A percentile compares a stretch with the other conserved stretches of the same genome.
Evolutionary conservation across 2,797 vertebrate species (phyloP).

Genomic region (Carduelis carduelis): DNA sequence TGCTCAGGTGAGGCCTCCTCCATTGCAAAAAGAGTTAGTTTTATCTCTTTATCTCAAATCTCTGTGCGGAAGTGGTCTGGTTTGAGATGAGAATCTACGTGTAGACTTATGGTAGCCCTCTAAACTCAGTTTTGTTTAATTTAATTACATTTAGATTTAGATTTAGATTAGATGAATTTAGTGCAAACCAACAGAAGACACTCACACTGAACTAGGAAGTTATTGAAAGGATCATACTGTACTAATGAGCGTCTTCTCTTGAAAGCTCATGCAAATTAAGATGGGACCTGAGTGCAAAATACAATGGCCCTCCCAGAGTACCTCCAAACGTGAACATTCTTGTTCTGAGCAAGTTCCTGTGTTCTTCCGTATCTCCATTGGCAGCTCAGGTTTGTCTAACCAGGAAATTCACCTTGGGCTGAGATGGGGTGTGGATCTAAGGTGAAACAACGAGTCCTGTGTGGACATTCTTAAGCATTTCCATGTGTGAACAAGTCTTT

Average conservation of each 20-base stretch:
- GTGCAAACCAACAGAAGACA: background rate
- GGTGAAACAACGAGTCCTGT: background rate
- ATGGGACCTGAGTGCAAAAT: background rate
- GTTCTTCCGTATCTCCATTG: background rate
- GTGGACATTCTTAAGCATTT: background rate
- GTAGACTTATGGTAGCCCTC: background rate
- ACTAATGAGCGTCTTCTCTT: background rate
- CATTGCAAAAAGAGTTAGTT: background rate
- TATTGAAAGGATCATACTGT: background rate
- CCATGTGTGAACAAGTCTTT: background rate
- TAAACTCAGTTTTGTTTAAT: background rate
- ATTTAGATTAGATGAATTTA: background rate
- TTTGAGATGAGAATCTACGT: background rate
- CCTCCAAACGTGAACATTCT: background rate
- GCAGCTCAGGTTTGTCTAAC: background rate
- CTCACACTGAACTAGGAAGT: background rate
- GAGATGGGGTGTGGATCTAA: background rate
- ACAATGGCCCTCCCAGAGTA: background rate
- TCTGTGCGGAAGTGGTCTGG: background rate
- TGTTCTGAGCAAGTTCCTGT: slow-evolving; percentile 16
- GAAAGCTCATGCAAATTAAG: slow-evolving; percentile 17
- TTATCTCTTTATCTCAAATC: background rate
- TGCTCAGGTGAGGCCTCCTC: background rate
- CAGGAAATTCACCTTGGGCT: background rate
- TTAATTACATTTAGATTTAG: background rate